Evolutionary conservation across 2,888 invertebrate genomes (phyloP), one percentile per base, ranked within the genome.

Genomic region (Brenthis daphne): DNA sequence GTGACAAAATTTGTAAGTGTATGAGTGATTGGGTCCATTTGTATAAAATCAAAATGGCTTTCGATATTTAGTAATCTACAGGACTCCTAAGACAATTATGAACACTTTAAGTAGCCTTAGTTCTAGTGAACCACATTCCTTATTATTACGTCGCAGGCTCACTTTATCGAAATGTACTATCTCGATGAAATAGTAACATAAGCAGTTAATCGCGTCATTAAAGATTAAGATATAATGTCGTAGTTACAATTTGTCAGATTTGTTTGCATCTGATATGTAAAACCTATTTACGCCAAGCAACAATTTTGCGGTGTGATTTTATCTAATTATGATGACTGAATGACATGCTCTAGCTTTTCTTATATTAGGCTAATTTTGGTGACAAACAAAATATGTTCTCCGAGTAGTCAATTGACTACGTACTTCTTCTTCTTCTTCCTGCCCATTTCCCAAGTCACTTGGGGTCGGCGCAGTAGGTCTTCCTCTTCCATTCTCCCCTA

Each of bases 101-200:
- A 3, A 47, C 37, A 24, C 14, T 51, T 43, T 54, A 43, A 53
- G 20, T 48, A 47, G 20, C 53, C 20, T n/a, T 43, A 37, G 8
- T 14, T 37, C 37, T 51, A 63, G 63, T 43, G 63, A 54, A 16
- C 67, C 37, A 61, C 67, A 67, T 67, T 67, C 67, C 61, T 56
- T 55, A 63, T 61, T 55, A 43, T 43, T 47, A 55, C 55, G 55
- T 51, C 33, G 14, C 51, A 54, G 11, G 37, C 37, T 16, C 48
- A 55, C 65, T 53, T 65, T 65, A 68, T 53, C 64, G 55, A 54
- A 33, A 57, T 48, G 20, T 20, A 60, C 37, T 51, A 65, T 55
- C 57, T 77, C 69, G 70, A 76, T 79, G 78, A 79, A 67, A 61
- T 67, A 67, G 43, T 65, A 58, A 65, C 60, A 67, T 67, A 67